A percentile compares a stretch with the other conserved stretches of the same genome.
Conservation (phyloP, 2,797 vertebrate species). For the Enteromius trimaculatus region DNA sequence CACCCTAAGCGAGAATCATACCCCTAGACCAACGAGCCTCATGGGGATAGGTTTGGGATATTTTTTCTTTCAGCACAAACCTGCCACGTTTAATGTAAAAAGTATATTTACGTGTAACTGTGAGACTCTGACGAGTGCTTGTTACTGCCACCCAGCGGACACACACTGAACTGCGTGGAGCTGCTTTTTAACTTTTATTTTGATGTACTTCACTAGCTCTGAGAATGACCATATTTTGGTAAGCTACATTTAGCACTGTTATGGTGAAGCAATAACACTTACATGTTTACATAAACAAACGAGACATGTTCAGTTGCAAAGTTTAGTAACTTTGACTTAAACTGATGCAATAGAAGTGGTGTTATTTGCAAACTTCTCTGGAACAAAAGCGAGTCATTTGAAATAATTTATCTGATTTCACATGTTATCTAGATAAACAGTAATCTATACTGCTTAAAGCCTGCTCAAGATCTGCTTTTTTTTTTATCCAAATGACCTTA, state of each 20-base stretch:
- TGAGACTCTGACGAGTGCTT: neutral
- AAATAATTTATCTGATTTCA: too few relatives aligned
- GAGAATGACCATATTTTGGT: too few relatives aligned
- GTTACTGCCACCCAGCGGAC: neutral
- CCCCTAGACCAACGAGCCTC: conserved; percentile 66
- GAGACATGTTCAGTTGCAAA: too few relatives aligned
- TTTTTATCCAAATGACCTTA: neutral
- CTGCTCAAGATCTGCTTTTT: neutral
- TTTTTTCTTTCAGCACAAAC: neutral
- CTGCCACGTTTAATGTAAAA: neutral
- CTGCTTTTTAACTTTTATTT: too few relatives aligned
- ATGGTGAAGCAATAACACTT: too few relatives aligned
- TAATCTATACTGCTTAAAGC: neutral
- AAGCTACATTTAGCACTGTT: too few relatives aligned
- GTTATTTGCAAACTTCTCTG: too few relatives aligned
- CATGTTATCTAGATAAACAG: neutral
- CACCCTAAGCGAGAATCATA: conserved; percentile 67
- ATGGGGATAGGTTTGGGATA: neutral
- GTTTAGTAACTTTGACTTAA: too few relatives aligned
- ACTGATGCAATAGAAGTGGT: too few relatives aligned
- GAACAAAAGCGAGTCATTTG: too few relatives aligned
- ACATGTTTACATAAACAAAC: too few relatives aligned
- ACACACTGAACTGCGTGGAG: neutral
- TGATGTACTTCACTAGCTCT: too few relatives aligned
- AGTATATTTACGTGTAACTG: neutral